phyloP scores from a whole-genome alignment of 2,797 vertebrate species.

The Margarornis squamiger region DNA sequence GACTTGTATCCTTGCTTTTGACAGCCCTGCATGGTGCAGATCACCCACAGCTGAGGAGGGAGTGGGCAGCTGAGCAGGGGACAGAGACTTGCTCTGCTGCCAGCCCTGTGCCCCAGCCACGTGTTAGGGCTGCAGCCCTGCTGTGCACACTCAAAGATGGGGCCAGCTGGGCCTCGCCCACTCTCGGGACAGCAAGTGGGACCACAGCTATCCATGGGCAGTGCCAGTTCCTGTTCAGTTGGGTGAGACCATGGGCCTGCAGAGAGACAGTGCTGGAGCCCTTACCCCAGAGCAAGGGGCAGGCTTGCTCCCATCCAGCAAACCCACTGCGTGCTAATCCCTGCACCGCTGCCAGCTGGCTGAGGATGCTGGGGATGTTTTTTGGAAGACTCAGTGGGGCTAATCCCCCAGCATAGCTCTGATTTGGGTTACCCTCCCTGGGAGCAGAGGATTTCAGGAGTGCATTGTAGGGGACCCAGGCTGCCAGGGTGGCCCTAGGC shows the following conservation, averaged over 20 bases:
- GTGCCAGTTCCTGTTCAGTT: accelerated
- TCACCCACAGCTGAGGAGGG: neutral
- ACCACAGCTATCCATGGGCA: neutral
- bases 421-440: accelerated
- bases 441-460: neutral
- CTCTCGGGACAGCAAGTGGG: accelerated
- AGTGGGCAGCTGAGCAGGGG: accelerated
- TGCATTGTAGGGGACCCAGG: neutral
- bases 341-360: accelerated
- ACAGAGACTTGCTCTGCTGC: accelerated
- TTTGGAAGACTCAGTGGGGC: neutral
- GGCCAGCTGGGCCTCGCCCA: accelerated
- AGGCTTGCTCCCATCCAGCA: neutral
- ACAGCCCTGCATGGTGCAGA: neutral
- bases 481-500: neutral
- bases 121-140: neutral
- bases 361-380: accelerated
- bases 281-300: neutral
- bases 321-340: accelerated
- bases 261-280: accelerated
- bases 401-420: neutral
- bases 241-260: accelerated
- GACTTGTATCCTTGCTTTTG: neutral
- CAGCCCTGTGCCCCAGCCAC: accelerated
- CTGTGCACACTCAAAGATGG: neutral